A percentile compares a stretch with the other conserved stretches of the same genome.
These are phyloP conservation scores for Eubasilissa splendida DNA, from an alignment of 2,888 invertebrate genomes.

Conservation along the genomic window DNA sequence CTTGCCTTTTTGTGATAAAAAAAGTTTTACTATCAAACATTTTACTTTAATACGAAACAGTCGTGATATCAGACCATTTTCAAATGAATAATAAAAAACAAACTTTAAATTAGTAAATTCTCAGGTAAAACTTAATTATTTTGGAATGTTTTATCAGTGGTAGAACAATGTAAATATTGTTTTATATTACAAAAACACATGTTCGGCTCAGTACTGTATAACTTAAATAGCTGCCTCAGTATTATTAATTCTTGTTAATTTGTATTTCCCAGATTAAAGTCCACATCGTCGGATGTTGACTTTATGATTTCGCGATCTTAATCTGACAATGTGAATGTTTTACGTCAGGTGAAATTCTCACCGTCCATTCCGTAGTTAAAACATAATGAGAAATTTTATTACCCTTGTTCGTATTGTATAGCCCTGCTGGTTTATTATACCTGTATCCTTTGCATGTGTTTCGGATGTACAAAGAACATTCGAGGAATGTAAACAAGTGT, in stretches of 20 bases:
- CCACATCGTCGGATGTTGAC: conserved; percentile 38
- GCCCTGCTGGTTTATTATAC: background rate
- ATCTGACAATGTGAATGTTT: conserved; percentile 38
- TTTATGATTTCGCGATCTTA: conserved; percentile 44
- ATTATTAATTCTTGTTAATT: conserved; percentile 29
- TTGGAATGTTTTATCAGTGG: conserved; percentile 1
- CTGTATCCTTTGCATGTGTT: conserved; percentile 22
- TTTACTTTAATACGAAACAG: background rate
- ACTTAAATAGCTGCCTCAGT: background rate
- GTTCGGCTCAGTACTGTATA: background rate
- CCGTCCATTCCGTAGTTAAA: conserved; percentile 16
- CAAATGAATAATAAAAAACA: background rate
- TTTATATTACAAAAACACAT: conserved; percentile 12
- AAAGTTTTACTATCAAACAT: too few species aligned
- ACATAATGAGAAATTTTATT: conserved; percentile 42
- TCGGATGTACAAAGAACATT: conserved; percentile 19
- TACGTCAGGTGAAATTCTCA: conserved; percentile 27
- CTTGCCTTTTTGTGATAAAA: too few species aligned
- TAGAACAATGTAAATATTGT: background rate
- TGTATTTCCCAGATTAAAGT: conserved; percentile 17
- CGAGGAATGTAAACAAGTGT: conserved; percentile 38
- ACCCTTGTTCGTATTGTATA: background rate
- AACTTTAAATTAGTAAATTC: background rate
- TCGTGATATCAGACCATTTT: background rate
- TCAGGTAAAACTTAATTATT: background rate